Evolutionary conservation across 2,797 vertebrate genomes (phyloP).

Genomic region (Rhinella marina): DNA sequence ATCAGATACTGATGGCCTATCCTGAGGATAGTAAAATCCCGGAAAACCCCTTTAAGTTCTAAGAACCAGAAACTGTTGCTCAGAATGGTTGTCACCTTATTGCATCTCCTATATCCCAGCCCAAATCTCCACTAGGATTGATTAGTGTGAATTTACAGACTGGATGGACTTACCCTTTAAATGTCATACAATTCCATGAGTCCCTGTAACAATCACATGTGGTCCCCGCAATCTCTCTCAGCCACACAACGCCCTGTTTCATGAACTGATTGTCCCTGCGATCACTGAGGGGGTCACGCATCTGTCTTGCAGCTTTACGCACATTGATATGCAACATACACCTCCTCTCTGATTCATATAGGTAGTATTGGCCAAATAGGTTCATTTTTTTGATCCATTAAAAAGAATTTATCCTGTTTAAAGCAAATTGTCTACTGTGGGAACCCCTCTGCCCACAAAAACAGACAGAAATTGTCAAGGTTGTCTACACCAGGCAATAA

Average conservation of each 20-base stretch:
- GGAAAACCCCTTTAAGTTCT: too few relatives aligned
- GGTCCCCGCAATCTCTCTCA: neutral
- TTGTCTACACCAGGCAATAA: neutral
- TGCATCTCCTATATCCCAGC: neutral
- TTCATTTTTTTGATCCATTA: too few relatives aligned
- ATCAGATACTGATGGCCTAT: too few relatives aligned
- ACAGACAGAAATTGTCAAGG: neutral
- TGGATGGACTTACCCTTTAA: conserved; percentile 5
- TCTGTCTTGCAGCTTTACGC: neutral
- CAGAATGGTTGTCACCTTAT: neutral
- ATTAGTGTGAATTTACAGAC: neutral
- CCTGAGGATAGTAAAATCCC: too few relatives aligned
- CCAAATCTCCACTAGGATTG: neutral
- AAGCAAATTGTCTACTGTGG: too few relatives aligned
- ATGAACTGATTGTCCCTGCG: neutral
- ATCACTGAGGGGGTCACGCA: neutral
- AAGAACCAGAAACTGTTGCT: neutral
- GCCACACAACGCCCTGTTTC: neutral
- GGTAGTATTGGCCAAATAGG: too few relatives aligned
- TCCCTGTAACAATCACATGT: neutral
- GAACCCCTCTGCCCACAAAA: neutral
- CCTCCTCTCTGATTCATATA: neutral
- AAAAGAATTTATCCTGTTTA: too few relatives aligned
- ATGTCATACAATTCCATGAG: neutral
- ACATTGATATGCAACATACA: neutral